phyloP scores from a whole-genome alignment of 2,797 vertebrate genomes.

The Coregonus suidteri region DNA sequence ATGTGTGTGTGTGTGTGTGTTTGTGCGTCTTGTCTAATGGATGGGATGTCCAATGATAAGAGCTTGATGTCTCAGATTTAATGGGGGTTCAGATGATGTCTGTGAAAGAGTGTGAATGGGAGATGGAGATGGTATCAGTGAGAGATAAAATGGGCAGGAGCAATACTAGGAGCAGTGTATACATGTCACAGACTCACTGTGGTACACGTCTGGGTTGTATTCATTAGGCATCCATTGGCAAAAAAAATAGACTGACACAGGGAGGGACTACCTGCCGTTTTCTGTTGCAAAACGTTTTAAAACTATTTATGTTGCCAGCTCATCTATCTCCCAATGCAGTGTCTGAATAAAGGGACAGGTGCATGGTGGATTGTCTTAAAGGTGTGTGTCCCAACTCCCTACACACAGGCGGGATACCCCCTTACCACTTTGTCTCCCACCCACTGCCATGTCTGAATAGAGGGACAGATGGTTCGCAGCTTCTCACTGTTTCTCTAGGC shows the following conservation, averaged over 20 bases:
- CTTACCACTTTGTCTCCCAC: neutral
- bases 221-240: no score
- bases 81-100: slow-evolving; percentile 52
- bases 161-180: slow-evolving; percentile 13
- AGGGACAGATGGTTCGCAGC: slow-evolving; percentile 33
- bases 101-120: slow-evolving; percentile 35
- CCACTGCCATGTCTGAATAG: slow-evolving; percentile 18
- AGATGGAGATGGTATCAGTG: slow-evolving; percentile 24
- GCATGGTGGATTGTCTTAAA: slow-evolving; percentile 8
- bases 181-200: slow-evolving; percentile 18
- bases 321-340: neutral
- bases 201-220: neutral
- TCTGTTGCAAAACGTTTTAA: no score
- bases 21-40: slow-evolving; percentile 38
- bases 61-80: slow-evolving; percentile 24
- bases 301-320: no score
- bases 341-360: slow-evolving; percentile 9
- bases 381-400: neutral
- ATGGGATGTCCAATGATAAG: slow-evolving; percentile 53
- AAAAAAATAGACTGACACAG: slow-evolving; percentile 9
- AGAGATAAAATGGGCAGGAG: slow-evolving; percentile 20
- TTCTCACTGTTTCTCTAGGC: slow-evolving; percentile 18
- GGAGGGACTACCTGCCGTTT: neutral
- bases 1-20: neutral
- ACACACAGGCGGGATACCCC: neutral